Conservation (phyloP, 2,797 vertebrate species). For the Lates japonicus region DNA sequence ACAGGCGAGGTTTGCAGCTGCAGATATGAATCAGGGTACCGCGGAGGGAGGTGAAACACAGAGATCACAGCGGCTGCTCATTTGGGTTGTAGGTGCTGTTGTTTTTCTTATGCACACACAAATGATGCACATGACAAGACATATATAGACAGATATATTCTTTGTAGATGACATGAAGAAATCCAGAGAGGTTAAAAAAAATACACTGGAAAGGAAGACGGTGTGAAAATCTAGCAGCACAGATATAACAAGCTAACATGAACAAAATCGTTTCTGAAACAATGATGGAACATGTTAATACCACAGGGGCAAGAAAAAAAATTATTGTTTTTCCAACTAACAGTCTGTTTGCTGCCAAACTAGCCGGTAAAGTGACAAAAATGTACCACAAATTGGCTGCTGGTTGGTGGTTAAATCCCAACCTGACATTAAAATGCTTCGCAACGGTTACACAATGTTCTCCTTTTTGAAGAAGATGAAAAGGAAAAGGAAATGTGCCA, state of each 20-base stretch:
- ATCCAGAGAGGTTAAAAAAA: background rate
- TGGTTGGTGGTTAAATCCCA: conserved; percentile 6
- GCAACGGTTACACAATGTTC: background rate
- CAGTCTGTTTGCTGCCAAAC: background rate
- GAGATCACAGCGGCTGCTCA: background rate
- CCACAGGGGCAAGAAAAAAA: background rate
- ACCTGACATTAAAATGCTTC: conserved; percentile 4
- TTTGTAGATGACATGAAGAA: background rate
- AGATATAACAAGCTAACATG: too few relatives aligned
- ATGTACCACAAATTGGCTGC: background rate
- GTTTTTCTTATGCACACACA: conserved; percentile 7
- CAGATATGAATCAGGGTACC: background rate
- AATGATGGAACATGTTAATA: background rate
- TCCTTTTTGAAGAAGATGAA: background rate
- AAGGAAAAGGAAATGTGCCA: background rate
- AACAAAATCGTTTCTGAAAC: too few relatives aligned
- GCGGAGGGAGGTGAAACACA: background rate
- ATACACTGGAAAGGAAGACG: background rate
- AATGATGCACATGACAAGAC: background rate
- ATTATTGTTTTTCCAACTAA: background rate
- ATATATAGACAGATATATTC: too few relatives aligned
- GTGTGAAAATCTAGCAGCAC: background rate
- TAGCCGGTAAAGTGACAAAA: background rate
- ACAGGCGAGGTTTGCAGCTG: background rate
- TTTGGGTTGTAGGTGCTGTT: conserved; percentile 9